Evolutionary conservation across 2,113 vertebrate species (phyloP).

Genomic region (Anguilla rostrata): DNA sequence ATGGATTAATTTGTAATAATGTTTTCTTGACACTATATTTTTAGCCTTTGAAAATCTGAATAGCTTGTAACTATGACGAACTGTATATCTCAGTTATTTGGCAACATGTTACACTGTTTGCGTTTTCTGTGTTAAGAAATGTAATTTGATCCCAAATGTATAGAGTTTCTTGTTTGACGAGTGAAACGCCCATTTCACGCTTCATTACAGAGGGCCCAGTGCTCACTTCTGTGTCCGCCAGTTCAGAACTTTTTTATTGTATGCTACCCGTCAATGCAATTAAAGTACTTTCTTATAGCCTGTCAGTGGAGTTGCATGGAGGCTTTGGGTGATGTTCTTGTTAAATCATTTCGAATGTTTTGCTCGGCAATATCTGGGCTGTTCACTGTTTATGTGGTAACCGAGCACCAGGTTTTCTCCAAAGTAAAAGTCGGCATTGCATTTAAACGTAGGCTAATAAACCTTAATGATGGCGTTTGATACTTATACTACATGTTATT

Average conservation of each 20-base stretch:
- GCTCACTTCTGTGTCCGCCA: neutral
- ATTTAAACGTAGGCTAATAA: neutral
- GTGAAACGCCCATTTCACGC: constrained; percentile 22
- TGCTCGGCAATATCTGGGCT: neutral
- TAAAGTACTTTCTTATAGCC: neutral
- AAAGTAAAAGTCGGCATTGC: neutral
- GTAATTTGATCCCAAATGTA: constrained; percentile 18
- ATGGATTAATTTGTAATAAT: no score
- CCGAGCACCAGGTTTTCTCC: neutral
- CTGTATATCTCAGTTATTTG: neutral
- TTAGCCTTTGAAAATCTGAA: no score
- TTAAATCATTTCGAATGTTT: neutral
- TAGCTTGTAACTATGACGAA: neutral
- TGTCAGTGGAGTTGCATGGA: neutral
- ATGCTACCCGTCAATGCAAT: neutral
- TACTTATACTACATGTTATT: no score
- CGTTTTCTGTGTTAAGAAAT: neutral
- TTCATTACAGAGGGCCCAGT: constrained; percentile 10
- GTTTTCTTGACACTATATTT: no score
- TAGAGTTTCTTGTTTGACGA: constrained; percentile 4
- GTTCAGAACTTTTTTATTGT: neutral
- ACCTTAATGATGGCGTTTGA: no score
- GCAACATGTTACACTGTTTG: neutral
- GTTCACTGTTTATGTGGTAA: neutral
- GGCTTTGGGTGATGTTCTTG: neutral